Conservation (phyloP, 2,113 vertebrate genomes). For the Lasiurus cinereus region DNA sequence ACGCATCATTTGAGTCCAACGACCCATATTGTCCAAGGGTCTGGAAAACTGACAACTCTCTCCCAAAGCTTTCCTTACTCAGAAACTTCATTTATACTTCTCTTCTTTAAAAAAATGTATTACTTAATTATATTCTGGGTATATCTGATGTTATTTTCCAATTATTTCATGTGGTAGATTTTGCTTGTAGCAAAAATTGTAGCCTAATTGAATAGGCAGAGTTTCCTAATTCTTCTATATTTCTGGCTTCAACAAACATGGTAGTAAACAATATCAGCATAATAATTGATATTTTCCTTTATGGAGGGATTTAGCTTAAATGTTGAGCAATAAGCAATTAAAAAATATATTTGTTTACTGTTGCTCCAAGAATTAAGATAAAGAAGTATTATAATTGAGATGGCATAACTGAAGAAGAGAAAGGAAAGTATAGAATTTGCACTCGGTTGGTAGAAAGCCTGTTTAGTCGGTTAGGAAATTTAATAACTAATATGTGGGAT, state of each 20-base stretch:
- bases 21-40: not conserved
- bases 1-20: not conserved
- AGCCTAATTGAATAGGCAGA: not conserved
- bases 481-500: not conserved
- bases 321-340: not conserved
- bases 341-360: not conserved
- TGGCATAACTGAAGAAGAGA: not conserved
- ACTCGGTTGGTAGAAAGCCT: not conserved
- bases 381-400: not conserved
- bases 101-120: not conserved
- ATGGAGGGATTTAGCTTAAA: not conserved
- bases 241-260: not conserved
- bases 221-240: slow-evolving; percentile 2
- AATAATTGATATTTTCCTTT: not conserved
- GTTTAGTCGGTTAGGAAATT: not conserved
- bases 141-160: not conserved
- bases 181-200: not conserved
- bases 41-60: not conserved
- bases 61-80: not conserved
- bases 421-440: not conserved
- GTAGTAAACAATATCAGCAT: not conserved
- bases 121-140: not conserved
- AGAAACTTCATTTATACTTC: not conserved
- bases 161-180: not conserved
- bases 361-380: not conserved